A percentile compares a stretch with the other conserved stretches of the same genome.
phyloP scores from a whole-genome alignment of 2,888 invertebrate species.

The Acrobasis consociella region DNA sequence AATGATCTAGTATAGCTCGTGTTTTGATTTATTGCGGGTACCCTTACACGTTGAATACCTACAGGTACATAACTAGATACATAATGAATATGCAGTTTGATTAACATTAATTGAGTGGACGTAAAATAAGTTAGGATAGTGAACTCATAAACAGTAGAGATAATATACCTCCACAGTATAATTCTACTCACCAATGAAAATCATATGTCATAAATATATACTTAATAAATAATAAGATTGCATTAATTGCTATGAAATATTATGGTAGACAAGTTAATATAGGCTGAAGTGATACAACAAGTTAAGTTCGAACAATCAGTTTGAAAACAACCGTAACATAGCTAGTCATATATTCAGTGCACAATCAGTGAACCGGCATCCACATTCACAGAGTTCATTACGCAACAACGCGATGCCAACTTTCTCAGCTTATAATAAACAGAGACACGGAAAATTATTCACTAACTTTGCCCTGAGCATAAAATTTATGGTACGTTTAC shows the following conservation, averaged over 20 bases:
- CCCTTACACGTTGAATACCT: too few species aligned
- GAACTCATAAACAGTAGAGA: neutral
- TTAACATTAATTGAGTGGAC: too few species aligned
- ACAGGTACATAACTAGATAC: too few species aligned
- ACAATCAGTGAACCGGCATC: constrained; percentile 56
- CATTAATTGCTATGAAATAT: constrained; percentile 2
- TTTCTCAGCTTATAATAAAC: constrained; percentile 77
- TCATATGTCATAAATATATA: neutral
- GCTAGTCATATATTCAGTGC: constrained; percentile 30
- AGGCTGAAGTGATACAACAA: constrained; percentile 1
- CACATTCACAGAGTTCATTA: constrained; percentile 68
- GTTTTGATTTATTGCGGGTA: too few species aligned
- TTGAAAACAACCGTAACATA: constrained; percentile 16
- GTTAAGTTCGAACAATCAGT: constrained; percentile 16
- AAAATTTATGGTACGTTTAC: constrained; percentile 79
- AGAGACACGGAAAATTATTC: constrained; percentile 81
- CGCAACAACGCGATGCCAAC: constrained; percentile 66
- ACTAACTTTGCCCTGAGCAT: constrained; percentile 72
- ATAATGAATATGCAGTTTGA: neutral
- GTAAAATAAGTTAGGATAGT: neutral
- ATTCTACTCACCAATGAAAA: too few species aligned
- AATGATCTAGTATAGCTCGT: too few species aligned
- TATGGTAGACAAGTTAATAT: neutral
- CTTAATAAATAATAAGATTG: neutral
- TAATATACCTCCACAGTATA: neutral